Conservation (phyloP, 1,140 invertebrate species). For the Leptinotarsa texana region DNA sequence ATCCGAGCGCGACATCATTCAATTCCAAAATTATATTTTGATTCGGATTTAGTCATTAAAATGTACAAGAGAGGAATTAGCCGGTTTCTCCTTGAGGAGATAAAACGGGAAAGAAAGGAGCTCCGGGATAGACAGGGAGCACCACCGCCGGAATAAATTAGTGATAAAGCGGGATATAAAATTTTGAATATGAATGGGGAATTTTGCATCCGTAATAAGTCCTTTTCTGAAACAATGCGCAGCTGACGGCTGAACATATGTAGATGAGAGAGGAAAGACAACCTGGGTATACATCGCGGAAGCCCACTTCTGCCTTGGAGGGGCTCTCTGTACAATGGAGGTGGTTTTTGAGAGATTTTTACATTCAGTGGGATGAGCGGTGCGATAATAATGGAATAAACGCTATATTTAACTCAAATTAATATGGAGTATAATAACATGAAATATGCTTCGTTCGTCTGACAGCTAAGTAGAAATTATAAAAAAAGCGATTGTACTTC, state of each 20-base stretch:
- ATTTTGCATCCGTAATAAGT: constrained; percentile 83
- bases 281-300: constrained; percentile 17
- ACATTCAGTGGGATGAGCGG: neutral
- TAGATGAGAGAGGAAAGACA: constrained; percentile 60
- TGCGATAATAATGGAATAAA: constrained; percentile 2
- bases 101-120: constrained; percentile 43
- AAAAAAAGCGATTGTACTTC: too few species aligned
- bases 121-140: constrained; percentile 35
- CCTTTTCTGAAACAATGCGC: constrained; percentile 65
- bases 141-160: constrained; percentile 64
- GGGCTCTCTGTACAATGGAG: constrained; percentile 10
- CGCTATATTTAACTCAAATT: neutral
- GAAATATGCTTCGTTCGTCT: too few species aligned
- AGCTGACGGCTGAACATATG: constrained; percentile 68
- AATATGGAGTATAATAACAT: neutral
- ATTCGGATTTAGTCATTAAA: constrained; percentile 56
- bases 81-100: constrained; percentile 46
- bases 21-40: constrained; percentile 49
- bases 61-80: constrained; percentile 53
- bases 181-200: constrained; percentile 87
- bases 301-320: neutral
- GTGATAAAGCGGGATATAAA: constrained; percentile 75
- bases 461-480: too few species aligned
- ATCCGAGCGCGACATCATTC: neutral
- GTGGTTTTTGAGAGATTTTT: constrained; percentile 13